Evolutionary conservation across 2,113 vertebrate species (phyloP), one percentile per base, ranked within the genome.

Genomic region (Melanerpes formicivorus): DNA sequence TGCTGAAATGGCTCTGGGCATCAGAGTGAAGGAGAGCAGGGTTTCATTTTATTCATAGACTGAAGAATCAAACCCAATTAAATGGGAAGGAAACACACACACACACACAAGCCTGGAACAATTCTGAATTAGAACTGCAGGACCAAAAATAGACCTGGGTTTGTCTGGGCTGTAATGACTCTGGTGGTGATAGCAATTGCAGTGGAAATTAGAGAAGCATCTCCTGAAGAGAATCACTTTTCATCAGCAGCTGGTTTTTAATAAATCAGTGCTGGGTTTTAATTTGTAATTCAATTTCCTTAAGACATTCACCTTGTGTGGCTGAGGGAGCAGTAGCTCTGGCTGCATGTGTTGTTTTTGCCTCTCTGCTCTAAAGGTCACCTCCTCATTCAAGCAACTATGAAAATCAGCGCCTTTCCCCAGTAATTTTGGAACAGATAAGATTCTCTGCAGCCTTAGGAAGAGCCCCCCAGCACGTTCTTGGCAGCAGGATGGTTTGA

Each of bases 201-300:
- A 74, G 12, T 91, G 65, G 79, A 92, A 92, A 95, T 93, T 63
- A 93, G 85, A 78, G 59, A 46, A 93, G n/a, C 58, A 21, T 79
- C 80, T 78, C 86, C 29, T 60, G 65, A 66, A 85, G 81, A 90
- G 60, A 93, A 88, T 90, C 18, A 32, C 62, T 93, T 95, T 86
- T 84, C 87, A 91, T 91, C 91, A 91, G 79, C 73, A 83, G 42
- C 34, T 93, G 74, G 90, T 86, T 94, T 95, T 91, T 93, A 96
- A 93, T 90, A 87, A 95, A 93, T 79, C 54, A 65, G 50, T 76
- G 56, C 46, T 88, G 91, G 93, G 86, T 95, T 85, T 95, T 91
- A 88, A 93, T 93, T 80, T 92, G 71, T 84, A 91, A 77, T 86
- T 83, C 83, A 56, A 11, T 95, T 93, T 90, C 59, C 21, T 87